Percentiles rank a stretch among this genome's conserved stretches.
Evolutionary conservation across 2,113 vertebrate genomes (phyloP).

Genomic region (Ascaphus truei): DNA sequence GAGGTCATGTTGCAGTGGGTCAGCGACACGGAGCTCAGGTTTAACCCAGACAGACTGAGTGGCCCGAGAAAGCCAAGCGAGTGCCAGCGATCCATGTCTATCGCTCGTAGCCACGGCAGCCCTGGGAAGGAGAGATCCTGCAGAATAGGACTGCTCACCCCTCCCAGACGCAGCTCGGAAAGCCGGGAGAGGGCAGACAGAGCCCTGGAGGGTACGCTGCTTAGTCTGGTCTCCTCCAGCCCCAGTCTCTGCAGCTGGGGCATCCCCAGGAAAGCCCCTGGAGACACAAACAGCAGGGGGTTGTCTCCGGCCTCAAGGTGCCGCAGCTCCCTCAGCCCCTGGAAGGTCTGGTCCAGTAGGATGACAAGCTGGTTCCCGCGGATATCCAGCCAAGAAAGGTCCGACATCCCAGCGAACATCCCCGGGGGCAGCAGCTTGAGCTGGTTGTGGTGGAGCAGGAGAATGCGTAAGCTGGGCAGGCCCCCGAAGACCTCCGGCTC

Average conservation of each 20-base stretch:
- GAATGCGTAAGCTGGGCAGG: slow-evolving; percentile 62
- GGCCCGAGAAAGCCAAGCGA: slow-evolving; percentile 62
- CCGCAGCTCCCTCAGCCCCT: slow-evolving; percentile 64
- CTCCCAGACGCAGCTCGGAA: slow-evolving; percentile 58
- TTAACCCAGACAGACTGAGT: slow-evolving; percentile 73
- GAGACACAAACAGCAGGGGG: slow-evolving; percentile 76
- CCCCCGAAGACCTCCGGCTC: slow-evolving; percentile 79
- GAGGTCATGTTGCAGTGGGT: slow-evolving; percentile 73
- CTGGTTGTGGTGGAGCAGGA: slow-evolving; percentile 68
- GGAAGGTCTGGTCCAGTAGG: slow-evolving; percentile 80
- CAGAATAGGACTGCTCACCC: slow-evolving; percentile 65
- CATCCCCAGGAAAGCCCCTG: slow-evolving; percentile 72
- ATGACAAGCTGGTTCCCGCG: slow-evolving; percentile 84
- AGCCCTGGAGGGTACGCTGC: slow-evolving; percentile 70
- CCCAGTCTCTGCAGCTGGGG: slow-evolving; percentile 66
- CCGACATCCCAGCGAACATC: slow-evolving; percentile 70
- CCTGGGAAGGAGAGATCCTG: slow-evolving; percentile 67
- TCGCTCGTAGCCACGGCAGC: slow-evolving; percentile 62
- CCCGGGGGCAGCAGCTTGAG: slow-evolving; percentile 78
- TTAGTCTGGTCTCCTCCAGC: slow-evolving; percentile 80
- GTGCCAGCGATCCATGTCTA: slow-evolving; percentile 75
- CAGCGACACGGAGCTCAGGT: slow-evolving; percentile 75
- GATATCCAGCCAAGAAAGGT: slow-evolving; percentile 70
- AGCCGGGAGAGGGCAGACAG: slow-evolving; percentile 72
- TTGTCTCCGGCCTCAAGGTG: slow-evolving; percentile 70